Conservation (phyloP, 1,140 invertebrate genomes). For the Solenopsis fugax region DNA sequence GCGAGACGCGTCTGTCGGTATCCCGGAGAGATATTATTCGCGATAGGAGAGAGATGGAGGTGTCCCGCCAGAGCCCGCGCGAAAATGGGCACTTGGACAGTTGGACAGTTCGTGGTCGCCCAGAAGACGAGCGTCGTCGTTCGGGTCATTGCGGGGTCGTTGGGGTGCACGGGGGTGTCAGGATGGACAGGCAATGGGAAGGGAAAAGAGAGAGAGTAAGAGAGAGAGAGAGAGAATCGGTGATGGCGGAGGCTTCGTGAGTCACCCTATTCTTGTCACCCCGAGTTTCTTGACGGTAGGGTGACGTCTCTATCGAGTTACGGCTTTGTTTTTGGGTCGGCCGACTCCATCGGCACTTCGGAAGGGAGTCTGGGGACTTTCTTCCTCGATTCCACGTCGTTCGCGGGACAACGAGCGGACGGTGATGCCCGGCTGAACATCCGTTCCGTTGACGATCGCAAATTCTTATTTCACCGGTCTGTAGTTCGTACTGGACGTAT, state of each 20-base stretch:
- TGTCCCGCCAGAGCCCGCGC: constrained; percentile 50
- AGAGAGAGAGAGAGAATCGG: constrained; percentile 42
- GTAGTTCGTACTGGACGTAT: background rate
- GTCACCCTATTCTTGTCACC: constrained; percentile 69
- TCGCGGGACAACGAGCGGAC: background rate
- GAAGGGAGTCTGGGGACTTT: constrained; percentile 41
- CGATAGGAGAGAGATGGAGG: constrained; percentile 68
- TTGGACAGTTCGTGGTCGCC: constrained; percentile 79
- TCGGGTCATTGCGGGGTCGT: constrained; percentile 15
- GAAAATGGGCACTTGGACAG: constrained; percentile 80
- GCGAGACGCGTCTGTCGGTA: constrained; percentile 71
- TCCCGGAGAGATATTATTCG: constrained; percentile 74
- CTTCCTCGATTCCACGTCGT: constrained; percentile 20
- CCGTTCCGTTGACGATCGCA: constrained; percentile 25
- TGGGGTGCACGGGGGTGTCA: background rate
- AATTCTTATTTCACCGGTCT: constrained; percentile 39
- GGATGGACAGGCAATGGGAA: background rate
- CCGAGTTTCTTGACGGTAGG: constrained; percentile 73
- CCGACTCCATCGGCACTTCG: constrained; percentile 66
- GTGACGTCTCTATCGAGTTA: constrained; percentile 80
- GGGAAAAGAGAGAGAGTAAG: background rate
- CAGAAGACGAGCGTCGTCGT: constrained; percentile 44
- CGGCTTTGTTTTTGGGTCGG: constrained; percentile 76
- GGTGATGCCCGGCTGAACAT: background rate
- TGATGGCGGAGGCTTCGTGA: constrained; percentile 37